Conservation (phyloP, 1,140 invertebrate species). For the Brachionus asplanchnoidis region DNA sequence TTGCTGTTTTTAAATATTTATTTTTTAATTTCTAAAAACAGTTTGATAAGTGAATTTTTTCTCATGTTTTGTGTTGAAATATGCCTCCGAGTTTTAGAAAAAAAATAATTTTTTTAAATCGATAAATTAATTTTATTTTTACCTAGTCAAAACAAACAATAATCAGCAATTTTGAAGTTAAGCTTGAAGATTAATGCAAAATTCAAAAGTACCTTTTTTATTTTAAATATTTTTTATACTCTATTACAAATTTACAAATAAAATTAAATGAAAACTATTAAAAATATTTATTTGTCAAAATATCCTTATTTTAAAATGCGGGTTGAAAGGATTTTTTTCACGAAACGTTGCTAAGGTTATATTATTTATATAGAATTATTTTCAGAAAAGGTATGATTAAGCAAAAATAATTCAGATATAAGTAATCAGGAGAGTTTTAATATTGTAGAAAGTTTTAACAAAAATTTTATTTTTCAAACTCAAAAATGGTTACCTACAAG, state of each 20-base stretch:
- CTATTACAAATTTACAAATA: background rate
- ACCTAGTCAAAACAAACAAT: conserved; percentile 19
- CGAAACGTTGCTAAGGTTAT: background rate
- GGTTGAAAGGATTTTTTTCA: background rate
- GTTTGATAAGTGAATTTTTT: background rate
- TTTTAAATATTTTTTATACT: background rate
- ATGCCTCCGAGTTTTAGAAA: background rate
- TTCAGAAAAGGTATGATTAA: background rate
- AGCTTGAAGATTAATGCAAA: background rate
- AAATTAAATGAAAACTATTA: background rate
- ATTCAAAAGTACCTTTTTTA: background rate
- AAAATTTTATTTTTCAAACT: background rate
- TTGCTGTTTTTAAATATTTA: background rate
- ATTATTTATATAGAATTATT: background rate
- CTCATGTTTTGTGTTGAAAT: background rate
- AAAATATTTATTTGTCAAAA: background rate
- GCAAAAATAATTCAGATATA: background rate
- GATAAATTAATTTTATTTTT: background rate
- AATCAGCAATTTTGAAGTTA: conserved; percentile 11
- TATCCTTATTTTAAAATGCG: background rate
- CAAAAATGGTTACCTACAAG: conserved; percentile 40
- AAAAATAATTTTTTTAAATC: background rate
- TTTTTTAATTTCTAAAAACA: background rate
- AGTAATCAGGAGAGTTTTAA: background rate
- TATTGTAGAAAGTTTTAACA: background rate